Evolutionary conservation across 2,888 invertebrate species (phyloP).

Genomic region (Agrenia bidenticulata): DNA sequence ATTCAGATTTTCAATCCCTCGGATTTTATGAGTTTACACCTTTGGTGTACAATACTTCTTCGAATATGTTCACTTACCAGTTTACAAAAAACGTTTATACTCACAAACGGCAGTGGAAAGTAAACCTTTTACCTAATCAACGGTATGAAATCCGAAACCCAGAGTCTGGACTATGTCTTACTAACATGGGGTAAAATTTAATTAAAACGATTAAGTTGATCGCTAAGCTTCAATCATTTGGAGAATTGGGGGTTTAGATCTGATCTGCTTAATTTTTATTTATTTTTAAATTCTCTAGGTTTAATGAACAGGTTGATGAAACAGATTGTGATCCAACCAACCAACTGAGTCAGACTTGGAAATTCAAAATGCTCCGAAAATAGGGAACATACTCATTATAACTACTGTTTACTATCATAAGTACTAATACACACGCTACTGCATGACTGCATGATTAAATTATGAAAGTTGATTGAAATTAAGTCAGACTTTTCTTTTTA

Average conservation of each 20-base stretch:
- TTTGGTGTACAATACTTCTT: slow-evolving; percentile 32
- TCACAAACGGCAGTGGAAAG: slow-evolving; percentile 38
- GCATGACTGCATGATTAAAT: too few species aligned
- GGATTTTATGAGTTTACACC: slow-evolving; percentile 40
- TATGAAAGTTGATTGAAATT: too few species aligned
- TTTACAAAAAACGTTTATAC: slow-evolving; percentile 36
- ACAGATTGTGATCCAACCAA: slow-evolving; percentile 22
- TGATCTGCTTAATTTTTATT: too few species aligned
- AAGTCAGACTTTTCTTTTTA: too few species aligned
- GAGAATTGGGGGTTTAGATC: too few species aligned
- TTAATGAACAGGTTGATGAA: slow-evolving; percentile 35
- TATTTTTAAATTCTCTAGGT: slow-evolving; percentile 6
- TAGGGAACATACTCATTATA: too few species aligned
- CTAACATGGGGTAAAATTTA: slow-evolving; percentile 31
- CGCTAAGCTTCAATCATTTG: neutral
- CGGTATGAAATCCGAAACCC: slow-evolving; percentile 33
- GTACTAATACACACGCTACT: too few species aligned
- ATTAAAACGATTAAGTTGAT: neutral
- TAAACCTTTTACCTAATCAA: slow-evolving; percentile 21
- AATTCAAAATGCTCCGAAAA: slow-evolving; percentile 29
- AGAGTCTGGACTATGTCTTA: slow-evolving; percentile 35
- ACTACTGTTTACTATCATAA: too few species aligned
- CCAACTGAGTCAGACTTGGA: slow-evolving; percentile 35
- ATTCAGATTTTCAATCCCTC: slow-evolving; percentile 33
- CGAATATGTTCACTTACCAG: slow-evolving; percentile 32